Conservation (phyloP, 92 coral and sea anemone genomes). For the Parazoanthus darwini region DNA sequence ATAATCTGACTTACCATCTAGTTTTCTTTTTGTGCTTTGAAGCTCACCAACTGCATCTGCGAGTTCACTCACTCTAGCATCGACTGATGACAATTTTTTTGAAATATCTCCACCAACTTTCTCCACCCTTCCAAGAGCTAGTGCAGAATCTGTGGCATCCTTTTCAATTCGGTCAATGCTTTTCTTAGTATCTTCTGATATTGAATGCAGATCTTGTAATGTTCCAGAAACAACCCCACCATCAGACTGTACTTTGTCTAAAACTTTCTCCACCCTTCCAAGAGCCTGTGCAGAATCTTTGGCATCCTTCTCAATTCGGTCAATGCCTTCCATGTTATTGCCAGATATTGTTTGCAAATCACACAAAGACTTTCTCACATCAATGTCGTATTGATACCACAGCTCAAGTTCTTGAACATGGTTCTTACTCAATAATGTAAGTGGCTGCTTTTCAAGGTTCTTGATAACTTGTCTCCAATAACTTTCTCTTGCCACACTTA, state of each 20-base stretch:
- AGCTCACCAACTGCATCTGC: no score
- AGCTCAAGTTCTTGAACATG: background rate
- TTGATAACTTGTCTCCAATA: background rate
- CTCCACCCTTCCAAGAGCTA: background rate
- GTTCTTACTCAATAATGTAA: background rate
- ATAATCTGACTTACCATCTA: no score
- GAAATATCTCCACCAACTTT: constrained; percentile 1
- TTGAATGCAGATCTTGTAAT: no score
- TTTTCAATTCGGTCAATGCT: background rate
- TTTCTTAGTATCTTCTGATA: no score
- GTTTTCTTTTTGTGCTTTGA: no score
- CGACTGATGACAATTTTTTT: background rate
- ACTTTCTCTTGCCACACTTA: background rate
- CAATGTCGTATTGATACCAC: background rate
- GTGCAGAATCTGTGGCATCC: background rate
- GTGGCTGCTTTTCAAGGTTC: background rate
- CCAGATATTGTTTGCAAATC: background rate
- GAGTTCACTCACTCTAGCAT: background rate
- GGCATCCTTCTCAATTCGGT: background rate
- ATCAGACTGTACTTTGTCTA: no score
- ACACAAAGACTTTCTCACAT: background rate
- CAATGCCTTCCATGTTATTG: background rate
- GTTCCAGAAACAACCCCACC: no score
- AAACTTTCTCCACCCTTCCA: no score
- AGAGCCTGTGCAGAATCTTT: background rate